Conservation (phyloP, 2,113 vertebrate genomes). For the Pavo muticus region DNA sequence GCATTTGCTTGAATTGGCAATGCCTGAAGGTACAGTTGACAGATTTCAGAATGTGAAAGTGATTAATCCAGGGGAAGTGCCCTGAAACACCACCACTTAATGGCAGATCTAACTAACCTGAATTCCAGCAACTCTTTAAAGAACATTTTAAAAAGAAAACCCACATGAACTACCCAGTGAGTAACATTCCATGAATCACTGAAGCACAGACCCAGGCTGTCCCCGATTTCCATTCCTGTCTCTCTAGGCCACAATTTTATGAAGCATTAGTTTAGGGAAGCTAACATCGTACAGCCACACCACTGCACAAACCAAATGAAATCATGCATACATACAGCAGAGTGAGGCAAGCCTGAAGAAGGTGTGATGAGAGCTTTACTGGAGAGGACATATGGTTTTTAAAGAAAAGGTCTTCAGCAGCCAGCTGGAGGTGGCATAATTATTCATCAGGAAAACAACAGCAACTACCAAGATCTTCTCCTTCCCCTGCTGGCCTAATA, state of each 20-base stretch:
- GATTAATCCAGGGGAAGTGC: neutral
- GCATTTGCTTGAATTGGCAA: constrained; percentile 48
- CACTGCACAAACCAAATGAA: neutral
- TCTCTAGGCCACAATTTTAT: neutral
- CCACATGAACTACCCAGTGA: neutral
- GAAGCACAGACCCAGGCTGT: neutral
- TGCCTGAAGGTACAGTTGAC: constrained; percentile 18
- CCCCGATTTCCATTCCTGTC: constrained; percentile 6
- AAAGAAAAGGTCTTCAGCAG: constrained; percentile 31
- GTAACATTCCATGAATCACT: constrained; percentile 30
- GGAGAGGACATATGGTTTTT: constrained; percentile 39
- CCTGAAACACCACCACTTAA: constrained; percentile 15
- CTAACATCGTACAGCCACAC: neutral
- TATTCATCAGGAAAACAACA: neutral
- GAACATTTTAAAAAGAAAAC: constrained; percentile 25
- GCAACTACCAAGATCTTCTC: neutral
- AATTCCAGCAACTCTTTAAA: constrained; percentile 24
- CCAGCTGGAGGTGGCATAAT: constrained; percentile 20
- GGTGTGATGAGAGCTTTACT: constrained; percentile 36
- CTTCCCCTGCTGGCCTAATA: neutral
- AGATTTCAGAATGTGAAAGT: constrained; percentile 56
- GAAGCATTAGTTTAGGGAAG: neutral
- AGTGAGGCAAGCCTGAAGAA: constrained; percentile 50
- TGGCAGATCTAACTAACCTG: constrained; percentile 7
- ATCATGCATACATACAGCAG: neutral